Evolutionary conservation across 1,140 invertebrate species (phyloP), one percentile per base, ranked within the genome.

Genomic region (Lasioglossum baleicum): DNA sequence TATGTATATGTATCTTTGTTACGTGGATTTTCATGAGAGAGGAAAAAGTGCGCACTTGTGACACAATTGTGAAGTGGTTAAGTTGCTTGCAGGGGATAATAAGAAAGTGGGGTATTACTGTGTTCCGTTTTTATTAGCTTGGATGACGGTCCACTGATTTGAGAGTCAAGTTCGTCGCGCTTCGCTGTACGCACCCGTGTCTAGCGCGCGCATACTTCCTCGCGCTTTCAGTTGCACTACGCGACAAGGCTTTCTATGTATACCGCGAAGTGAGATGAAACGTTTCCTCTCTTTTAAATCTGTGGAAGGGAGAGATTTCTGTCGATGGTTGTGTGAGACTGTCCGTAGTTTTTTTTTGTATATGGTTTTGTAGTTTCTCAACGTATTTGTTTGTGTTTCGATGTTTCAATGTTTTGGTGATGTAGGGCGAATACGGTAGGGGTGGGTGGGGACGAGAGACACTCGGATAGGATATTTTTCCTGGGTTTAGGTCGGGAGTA

Each of bases 91-190:
- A 26, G 26, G 69, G 71, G 64, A 74, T 75, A 80, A 84, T 75
- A 79, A 82, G 83, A 82, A 85, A 84, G 79, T 81, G 72, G 83
- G 79, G 69, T 77, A 5, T 5, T 5, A 69, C 78, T 76, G 67
- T 65, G 83, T 77, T 85, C 83, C 83, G 83, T 84, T 85, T 85
- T 85, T 84, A 81, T 84, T 85, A 75, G 78, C 83, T 84, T 79
- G 83, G 81, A 83, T 79, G 83, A 85, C 84, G 84, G 80, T 85
- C 84, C 84, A 77, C 80, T 82, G 80, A 80, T 85, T 78, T 86
- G 83, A 85, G 84, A 85, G 83, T 85, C 84, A 86, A 86, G 83
- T 85, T 86, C 83, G 84, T 86, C 84, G 80, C 84, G 84, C 84
- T 85, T 80, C 84, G 80, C 68, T 83, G 84, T 85, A 76, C 83